Evolutionary conservation across 2,797 vertebrate species (phyloP), one percentile per base, ranked within the genome.

Genomic region (Enteromius unitaeniatus): DNA sequence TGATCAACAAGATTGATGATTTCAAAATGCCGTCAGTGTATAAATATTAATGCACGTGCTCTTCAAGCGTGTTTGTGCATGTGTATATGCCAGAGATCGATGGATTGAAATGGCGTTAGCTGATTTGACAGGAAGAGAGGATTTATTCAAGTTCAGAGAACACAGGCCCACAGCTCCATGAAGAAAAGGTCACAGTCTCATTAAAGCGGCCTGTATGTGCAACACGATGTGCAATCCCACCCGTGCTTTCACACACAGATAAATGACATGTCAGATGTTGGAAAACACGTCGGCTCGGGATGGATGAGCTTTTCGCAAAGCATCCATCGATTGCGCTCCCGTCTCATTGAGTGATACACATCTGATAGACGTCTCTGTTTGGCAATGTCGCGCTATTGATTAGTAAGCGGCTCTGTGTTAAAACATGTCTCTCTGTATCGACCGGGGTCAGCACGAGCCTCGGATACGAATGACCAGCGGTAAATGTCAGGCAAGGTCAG

Each of bases 151-250:
- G 82, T 83, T 84, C 65, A 55, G 49, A 69, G 62, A 78, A 31
- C 70, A 62, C 28, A 13, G 34, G 75, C 62, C 72, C 28, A 31
- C 47, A 42, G 64, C 74, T 86, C 42, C 67, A 42, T 69, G 79
- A 87, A 82, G 75, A 45, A 86, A 88, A 88, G 86, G 88, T 84
- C 86, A 87, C 85, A 78, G 70, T 77, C 75, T 87, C 82, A 76
- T 84, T 88, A 85, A 79, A 62, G 79, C 34, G 3, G 42, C 70
- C 37, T 76, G 72, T 70, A 68, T 84, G 68, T 69, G 84, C 73
- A 80, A 80, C 58, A 78, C 74, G 34, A 76, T 40, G 37, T 47
- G 37, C 81, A 84, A 60, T 69, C 74, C 28, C 31, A 60, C 49
- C 26, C 31, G 49, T 67, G 55, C 72, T 34, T 81, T 68, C 58